Percentiles rank a stretch among this genome's conserved stretches.
These are phyloP conservation scores for Iphiclides podalirius DNA, from an alignment of 2,888 invertebrate species.

Conservation along the genomic window DNA sequence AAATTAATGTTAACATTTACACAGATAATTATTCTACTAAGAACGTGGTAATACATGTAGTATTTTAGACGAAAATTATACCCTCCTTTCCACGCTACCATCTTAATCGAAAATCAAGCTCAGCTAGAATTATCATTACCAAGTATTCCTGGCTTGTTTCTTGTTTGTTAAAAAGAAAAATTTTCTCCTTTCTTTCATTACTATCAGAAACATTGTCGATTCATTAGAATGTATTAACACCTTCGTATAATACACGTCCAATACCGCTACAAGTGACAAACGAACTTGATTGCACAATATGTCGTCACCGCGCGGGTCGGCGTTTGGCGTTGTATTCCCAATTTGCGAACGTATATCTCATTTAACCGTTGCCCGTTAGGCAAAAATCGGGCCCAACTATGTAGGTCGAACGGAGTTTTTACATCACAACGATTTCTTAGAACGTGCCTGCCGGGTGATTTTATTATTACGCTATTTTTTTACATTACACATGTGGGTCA, in stretches of 20 bases:
- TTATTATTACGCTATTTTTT: constrained; percentile 13
- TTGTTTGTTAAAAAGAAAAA: too few species aligned
- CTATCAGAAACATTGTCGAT: neutral
- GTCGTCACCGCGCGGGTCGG: constrained; percentile 17
- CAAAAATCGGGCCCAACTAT: constrained; percentile 16
- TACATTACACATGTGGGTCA: constrained; percentile 3
- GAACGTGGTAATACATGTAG: too few species aligned
- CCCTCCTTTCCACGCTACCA: too few species aligned
- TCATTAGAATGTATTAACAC: too few species aligned
- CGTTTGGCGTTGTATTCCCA: constrained; percentile 22
- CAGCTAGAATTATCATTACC: too few species aligned
- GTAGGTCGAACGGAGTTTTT: constrained; percentile 13
- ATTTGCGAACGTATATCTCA: constrained; percentile 19
- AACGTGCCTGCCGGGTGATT: constrained; percentile 7
- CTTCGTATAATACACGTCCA: neutral
- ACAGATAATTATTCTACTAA: too few species aligned
- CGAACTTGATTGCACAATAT: constrained; percentile 18
- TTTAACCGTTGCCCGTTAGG: constrained; percentile 14
- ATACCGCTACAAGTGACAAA: constrained; percentile 10
- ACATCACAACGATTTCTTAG: constrained; percentile 4
- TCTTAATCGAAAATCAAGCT: too few species aligned
- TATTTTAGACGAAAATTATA: too few species aligned
- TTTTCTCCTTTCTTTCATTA: neutral
- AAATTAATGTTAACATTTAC: too few species aligned
- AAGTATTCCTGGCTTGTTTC: neutral